Evolutionary conservation across 2,113 vertebrate genomes (phyloP), one percentile per base, ranked within the genome.

Genomic region (Pedetes capensis): DNA sequence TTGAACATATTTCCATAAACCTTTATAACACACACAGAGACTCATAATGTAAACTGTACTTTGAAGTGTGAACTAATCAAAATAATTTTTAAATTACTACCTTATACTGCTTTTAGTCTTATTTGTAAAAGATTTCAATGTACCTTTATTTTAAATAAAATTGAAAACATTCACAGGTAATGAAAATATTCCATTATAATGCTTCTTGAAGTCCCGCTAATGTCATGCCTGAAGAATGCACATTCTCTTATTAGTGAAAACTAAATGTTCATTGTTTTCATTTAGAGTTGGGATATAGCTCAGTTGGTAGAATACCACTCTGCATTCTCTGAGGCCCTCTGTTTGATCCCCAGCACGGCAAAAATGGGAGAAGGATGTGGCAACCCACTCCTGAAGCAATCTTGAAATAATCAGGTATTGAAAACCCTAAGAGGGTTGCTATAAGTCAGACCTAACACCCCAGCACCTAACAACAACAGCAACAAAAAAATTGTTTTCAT

Each of bases 121-220:
- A 17, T 87, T 76, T 95, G 69, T 78, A 27, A 76, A 84, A 69
- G 25, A 89, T 89, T 85, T 55, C 87, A 68, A 91, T 83, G 5
- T 29, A 95, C 76, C 27, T 93, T 55, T 89, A 80, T 85, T 96
- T 94, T 86, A 82, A 84, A 95, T 39, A 0, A 6, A 68, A 95
- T 81, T 69, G n/a, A 32, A 96, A 80, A 64, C n/a, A 85, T 1
- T 42, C 78, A 44, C 47, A 88, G 61, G 59, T 96, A 95, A 96
- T 75, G 37, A 94, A 97, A 97, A 89, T 11, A 12, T 0, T 55
- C 59, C 8, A 79, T 16, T 55, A 42, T 14, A 66, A 82, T 57
- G 39, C 64, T 91, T 44, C 92, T 90, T 92, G 93, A 83, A 97
- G 93, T 80, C 81, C 87, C 72, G 72, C 80, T 87, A 68, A 51